phyloP scores from a whole-genome alignment of 2,113 vertebrate species.

The Nesospiza acunhae region DNA sequence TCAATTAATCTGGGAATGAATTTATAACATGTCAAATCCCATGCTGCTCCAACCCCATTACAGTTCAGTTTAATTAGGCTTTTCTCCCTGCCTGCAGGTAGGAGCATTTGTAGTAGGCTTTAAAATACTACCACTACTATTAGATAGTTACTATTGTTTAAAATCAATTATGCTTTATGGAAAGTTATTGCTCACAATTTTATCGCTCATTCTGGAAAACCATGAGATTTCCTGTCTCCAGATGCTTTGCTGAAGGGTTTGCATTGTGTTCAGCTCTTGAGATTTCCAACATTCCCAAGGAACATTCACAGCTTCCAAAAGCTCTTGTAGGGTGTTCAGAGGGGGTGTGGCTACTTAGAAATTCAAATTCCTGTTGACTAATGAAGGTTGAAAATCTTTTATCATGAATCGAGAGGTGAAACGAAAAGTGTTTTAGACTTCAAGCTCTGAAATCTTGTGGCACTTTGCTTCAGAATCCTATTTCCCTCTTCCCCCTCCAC shows the following conservation, averaged over 20 bases:
- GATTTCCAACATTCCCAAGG: background rate
- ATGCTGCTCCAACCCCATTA: background rate
- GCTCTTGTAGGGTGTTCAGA: background rate
- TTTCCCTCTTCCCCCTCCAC: background rate
- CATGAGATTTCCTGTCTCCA: background rate
- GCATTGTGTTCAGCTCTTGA: background rate
- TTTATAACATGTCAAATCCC: slow-evolving; percentile 54
- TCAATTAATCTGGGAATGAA: slow-evolving; percentile 25
- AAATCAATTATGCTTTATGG: slow-evolving; percentile 28
- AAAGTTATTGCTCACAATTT: background rate
- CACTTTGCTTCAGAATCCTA: background rate
- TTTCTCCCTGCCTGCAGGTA: slow-evolving; percentile 8
- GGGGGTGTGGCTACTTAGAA: background rate
- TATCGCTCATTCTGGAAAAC: background rate
- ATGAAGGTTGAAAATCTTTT: background rate
- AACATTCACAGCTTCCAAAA: background rate
- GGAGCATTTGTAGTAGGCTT: background rate
- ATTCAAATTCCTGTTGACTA: background rate
- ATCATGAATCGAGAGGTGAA: background rate
- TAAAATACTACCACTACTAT: background rate
- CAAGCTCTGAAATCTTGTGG: background rate
- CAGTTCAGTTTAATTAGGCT: slow-evolving; percentile 37
- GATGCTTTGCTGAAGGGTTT: background rate
- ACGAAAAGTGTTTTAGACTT: background rate
- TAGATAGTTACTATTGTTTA: background rate